Conservation (phyloP, 1,140 invertebrate genomes). For the Pseudomyrmex gracilis region DNA sequence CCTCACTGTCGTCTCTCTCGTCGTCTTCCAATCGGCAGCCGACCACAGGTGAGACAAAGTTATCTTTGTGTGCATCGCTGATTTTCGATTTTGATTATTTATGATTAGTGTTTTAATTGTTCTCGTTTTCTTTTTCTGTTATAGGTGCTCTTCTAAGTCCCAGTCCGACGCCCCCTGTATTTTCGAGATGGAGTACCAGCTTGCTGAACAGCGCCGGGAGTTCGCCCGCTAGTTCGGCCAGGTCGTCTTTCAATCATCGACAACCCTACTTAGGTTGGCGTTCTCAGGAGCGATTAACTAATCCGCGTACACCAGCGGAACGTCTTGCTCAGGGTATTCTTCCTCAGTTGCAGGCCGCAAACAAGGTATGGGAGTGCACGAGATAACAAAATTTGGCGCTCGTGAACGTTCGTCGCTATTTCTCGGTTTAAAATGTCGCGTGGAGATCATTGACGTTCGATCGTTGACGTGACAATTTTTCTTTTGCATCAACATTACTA, state of each 20-base stretch:
- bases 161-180: conserved; percentile 86
- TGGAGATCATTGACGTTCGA: conserved; percentile 31
- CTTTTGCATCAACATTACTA: neutral
- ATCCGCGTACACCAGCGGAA: conserved; percentile 93
- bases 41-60: conserved; percentile 77
- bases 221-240: conserved; percentile 88
- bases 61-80: neutral
- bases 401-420: neutral
- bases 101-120: no score
- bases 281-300: conserved; percentile 92
- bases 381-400: neutral
- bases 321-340: conserved; percentile 87
- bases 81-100: neutral
- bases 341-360: conserved; percentile 83
- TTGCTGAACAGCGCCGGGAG: conserved; percentile 91
- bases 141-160: conserved; percentile 84
- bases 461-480: conserved; percentile 8
- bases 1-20: conserved; percentile 89
- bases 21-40: conserved; percentile 85
- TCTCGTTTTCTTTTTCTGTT: neutral
- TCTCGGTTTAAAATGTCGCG: neutral
- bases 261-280: conserved; percentile 96
- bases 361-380: conserved; percentile 76
- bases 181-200: conserved; percentile 94
- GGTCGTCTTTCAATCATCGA: conserved; percentile 88